Evolutionary conservation across 2,797 vertebrate species (phyloP).

Genomic region (Lepilemur ruficaudatus): DNA sequence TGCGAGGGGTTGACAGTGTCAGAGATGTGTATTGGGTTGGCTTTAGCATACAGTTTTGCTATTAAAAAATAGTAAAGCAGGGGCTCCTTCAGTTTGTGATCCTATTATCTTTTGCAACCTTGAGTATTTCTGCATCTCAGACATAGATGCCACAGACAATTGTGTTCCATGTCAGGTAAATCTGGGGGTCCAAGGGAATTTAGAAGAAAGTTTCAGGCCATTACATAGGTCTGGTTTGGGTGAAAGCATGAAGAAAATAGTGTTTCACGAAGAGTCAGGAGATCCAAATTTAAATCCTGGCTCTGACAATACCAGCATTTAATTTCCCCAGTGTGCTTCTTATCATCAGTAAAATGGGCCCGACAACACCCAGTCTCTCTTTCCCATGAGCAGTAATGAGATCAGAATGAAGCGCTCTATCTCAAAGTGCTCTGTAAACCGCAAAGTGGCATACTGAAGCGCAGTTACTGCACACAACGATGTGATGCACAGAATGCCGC

Average conservation of each 20-base stretch:
- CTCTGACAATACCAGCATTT: neutral
- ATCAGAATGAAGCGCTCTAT: neutral
- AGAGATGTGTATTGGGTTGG: fast-evolving
- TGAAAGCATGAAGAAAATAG: neutral
- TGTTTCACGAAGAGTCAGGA: neutral
- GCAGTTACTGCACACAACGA: neutral
- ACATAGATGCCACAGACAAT: neutral
- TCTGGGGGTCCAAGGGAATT: neutral
- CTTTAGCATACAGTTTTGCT: neutral
- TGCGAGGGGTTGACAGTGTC: neutral
- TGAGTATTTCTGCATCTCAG: neutral
- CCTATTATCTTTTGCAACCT: neutral
- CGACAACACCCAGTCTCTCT: neutral
- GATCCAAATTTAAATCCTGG: neutral
- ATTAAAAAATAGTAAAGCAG: too few relatives aligned
- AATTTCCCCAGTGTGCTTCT: neutral
- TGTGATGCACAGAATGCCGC: neutral
- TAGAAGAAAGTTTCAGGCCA: neutral
- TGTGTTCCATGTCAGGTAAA: neutral
- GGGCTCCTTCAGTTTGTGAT: neutral
- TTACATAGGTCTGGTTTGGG: neutral
- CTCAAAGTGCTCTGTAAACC: neutral
- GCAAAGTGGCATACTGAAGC: neutral
- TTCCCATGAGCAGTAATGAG: neutral
- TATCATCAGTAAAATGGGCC: neutral